Percentiles rank a stretch among this genome's conserved stretches.
phyloP scores from a whole-genome alignment of 2,888 invertebrate species.

The Cistogaster globosa region DNA sequence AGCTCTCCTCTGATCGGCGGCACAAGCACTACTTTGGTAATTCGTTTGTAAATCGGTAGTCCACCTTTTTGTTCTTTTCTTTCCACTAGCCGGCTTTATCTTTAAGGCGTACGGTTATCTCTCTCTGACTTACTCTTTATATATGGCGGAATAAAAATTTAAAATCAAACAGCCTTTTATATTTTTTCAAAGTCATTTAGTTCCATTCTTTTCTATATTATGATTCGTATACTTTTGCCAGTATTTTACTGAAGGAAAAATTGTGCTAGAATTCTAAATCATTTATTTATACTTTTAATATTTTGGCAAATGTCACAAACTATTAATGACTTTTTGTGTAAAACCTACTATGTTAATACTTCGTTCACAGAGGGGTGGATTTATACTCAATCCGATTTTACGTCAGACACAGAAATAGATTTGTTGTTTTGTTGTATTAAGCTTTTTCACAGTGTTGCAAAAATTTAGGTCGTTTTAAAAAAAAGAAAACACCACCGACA shows the following conservation, averaged over 20 bases:
- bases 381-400: conserved; percentile 42
- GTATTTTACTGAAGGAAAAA: background rate
- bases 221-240: background rate
- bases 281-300: background rate
- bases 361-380: conserved; percentile 61
- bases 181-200: conserved; percentile 37
- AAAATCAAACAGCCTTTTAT: background rate
- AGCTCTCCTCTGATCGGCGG: conserved; percentile 69
- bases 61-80: conserved; percentile 61
- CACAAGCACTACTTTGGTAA: conserved; percentile 69
- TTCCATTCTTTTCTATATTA: conserved; percentile 33
- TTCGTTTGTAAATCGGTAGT: conserved; percentile 55
- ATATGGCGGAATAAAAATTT: conserved; percentile 7
- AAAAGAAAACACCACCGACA: too few species aligned
- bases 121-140: conserved; percentile 7
- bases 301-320: conserved; percentile 9
- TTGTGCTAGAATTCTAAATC: background rate
- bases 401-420: conserved; percentile 74
- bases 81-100: conserved; percentile 44
- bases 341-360: conserved; percentile 54
- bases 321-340: background rate
- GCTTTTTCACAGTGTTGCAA: too few species aligned
- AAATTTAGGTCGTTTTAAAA: too few species aligned
- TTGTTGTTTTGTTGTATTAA: conserved; percentile 4
- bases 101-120: background rate